A percentile compares a stretch with the other conserved stretches of the same genome.
phyloP scores from a whole-genome alignment of 1,140 invertebrate species.

The Goniozus legneri region DNA sequence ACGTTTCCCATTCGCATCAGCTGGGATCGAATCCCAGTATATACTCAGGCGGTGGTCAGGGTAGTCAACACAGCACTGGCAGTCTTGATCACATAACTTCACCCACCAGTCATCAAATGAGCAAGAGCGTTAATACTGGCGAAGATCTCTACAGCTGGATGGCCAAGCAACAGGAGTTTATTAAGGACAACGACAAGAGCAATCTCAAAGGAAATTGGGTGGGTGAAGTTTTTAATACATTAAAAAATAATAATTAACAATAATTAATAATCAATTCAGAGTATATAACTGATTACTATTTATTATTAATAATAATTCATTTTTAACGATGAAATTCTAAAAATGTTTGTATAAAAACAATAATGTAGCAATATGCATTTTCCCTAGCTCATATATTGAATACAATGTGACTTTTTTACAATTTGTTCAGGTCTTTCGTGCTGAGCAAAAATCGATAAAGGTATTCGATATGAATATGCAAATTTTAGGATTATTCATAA shows the following conservation, averaged over 20 bases:
- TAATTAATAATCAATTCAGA: not conserved
- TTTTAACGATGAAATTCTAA: no score
- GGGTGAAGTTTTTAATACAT: no score
- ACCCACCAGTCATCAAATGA: slow-evolving; percentile 41
- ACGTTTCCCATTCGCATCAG: slow-evolving; percentile 47
- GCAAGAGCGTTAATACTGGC: slow-evolving; percentile 50
- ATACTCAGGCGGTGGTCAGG: slow-evolving; percentile 55
- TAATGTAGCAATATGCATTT: no score
- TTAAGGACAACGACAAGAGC: slow-evolving; percentile 51
- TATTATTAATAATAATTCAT: not conserved
- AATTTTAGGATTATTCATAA: no score
- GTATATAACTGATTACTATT: not conserved
- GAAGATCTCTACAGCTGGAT: slow-evolving; percentile 94
- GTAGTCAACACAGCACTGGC: slow-evolving; percentile 50
- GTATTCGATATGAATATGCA: no score
- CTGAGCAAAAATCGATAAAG: slow-evolving; percentile 47
- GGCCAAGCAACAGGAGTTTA: slow-evolving; percentile 82
- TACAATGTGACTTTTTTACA: slow-evolving; percentile 12
- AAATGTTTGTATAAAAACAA: no score
- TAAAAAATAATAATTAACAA: not conserved
- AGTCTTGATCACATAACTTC: slow-evolving; percentile 49
- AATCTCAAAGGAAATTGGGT: slow-evolving; percentile 53
- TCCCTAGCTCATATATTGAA: no score
- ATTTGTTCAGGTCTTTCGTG: slow-evolving; percentile 46
- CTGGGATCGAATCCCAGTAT: slow-evolving; percentile 62